Base-by-base conservation (phyloP, 2,113 vertebrate species). In the Plectropomus leopardus region DNA sequence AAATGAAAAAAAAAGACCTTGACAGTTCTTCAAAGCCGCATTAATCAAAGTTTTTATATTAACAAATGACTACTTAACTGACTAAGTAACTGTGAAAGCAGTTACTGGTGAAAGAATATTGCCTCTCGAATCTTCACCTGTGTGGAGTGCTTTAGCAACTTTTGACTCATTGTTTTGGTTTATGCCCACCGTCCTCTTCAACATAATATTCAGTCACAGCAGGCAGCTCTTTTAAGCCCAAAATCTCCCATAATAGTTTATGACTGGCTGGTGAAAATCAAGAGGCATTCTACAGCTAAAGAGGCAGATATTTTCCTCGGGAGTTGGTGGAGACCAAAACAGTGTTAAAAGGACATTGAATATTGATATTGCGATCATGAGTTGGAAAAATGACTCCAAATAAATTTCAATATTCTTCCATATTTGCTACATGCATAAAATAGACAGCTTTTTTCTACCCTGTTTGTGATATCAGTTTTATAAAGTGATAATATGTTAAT, bases 151-250 rank as follows among this genome's bases (percentile, higher is more conserved):
- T 11, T 42, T 42, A 26, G 26, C 36, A 42, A 36, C 15, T 75
- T 45, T 64, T 14, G 24, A 40, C 36, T 40, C 36, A 40, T 30
- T 69, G 15, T 69, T 69, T 68, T 28, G 48, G 16, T 44, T 75
- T 8, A 32, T 4, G 3, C n/a, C 11, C 24, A 53, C 15, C 16
- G 4, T 28, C 28, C 5, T 42, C 13, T 30, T 64, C 47, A 28
- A 1, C 13, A 1, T 19, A 1, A 1, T 28, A 32, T 40, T 57
- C 9, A 71, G 54, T 19, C 24, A 6, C 23, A 44, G 23, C 28
- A 19, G 17, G 8, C 26, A 19, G 28, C 17, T 4, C 26, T 6
- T 10, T 57, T 57, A 6, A 10, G 16, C 28, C 19, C 19, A 32
- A 55, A 40, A 2, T 40, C 36, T 40, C 2, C 2, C 36, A 40